These are phyloP conservation scores for Lithophane ornitopus DNA, from an alignment of 2,888 invertebrate genomes.

Conservation along the genomic window DNA sequence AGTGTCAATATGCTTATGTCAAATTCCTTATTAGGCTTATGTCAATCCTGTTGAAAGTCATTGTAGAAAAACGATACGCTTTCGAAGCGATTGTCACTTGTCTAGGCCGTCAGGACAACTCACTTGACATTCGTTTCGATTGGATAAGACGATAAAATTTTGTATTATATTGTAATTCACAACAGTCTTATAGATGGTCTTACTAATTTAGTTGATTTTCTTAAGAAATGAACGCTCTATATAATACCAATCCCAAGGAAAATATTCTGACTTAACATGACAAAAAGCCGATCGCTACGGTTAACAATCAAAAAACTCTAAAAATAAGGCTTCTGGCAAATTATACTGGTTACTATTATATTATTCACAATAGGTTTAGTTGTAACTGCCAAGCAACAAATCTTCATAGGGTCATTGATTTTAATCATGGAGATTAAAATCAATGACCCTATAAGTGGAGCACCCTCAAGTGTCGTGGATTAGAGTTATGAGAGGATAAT, in stretches of 20 bases:
- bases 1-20: no score
- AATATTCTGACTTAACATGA: neutral
- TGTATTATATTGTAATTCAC: neutral
- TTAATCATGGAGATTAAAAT: constrained; percentile 49
- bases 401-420: no score
- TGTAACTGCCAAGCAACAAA: constrained; percentile 40
- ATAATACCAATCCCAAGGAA: neutral
- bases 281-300: neutral
- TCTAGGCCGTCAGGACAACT: no score
- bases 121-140: neutral
- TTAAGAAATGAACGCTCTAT: neutral
- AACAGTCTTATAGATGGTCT: neutral
- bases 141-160: neutral
- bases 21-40: no score
- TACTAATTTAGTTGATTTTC: neutral
- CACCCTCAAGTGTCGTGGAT: constrained; percentile 52
- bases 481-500: constrained; percentile 57
- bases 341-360: no score
- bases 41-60: no score
- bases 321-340: neutral
- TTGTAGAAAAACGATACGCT: no score
- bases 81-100: no score
- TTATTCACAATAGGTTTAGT: constrained; percentile 13
- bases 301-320: neutral
- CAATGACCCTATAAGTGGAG: constrained; percentile 57